These are phyloP conservation scores for Hedychridium roseum DNA, from an alignment of 2,888 invertebrate species.

Conservation along the genomic window DNA sequence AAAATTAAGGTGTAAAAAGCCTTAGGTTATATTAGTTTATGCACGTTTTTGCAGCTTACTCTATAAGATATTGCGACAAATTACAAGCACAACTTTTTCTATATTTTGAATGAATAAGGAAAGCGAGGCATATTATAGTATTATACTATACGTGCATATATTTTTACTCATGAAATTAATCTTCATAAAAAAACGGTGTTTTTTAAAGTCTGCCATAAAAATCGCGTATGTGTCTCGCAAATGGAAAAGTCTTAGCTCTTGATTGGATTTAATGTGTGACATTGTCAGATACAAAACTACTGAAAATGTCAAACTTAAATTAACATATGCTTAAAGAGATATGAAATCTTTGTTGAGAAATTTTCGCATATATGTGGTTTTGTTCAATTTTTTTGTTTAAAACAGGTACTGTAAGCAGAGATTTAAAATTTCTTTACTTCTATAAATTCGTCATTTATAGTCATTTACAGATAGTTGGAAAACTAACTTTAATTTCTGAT, in stretches of 20 bases:
- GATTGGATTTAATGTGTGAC: conserved; percentile 23
- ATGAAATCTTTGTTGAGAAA: no score
- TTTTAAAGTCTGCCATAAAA: conserved; percentile 36
- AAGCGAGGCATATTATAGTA: conserved; percentile 40
- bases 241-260: conserved; percentile 39
- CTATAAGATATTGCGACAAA: conserved; percentile 41
- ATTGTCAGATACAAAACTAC: conserved; percentile 8
- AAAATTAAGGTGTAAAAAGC: conserved; percentile 55
- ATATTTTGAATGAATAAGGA: conserved; percentile 32
- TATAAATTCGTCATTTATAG: no score
- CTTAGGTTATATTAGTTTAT: conserved; percentile 54
- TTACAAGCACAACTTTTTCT: conserved; percentile 50
- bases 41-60: conserved; percentile 56
- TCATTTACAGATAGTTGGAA: no score
- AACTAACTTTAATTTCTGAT: no score
- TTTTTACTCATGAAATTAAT: conserved; percentile 43
- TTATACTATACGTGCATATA: conserved; percentile 45
- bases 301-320: background rate
- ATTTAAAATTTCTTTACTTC: no score
- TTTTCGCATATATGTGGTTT: no score
- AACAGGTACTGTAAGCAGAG: no score
- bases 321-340: no score
- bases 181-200: conserved; percentile 31
- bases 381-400: no score
- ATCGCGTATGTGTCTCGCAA: conserved; percentile 34